Base-by-base conservation (phyloP, 2,797 vertebrate genomes). In the Fistularia commersonii region DNA sequence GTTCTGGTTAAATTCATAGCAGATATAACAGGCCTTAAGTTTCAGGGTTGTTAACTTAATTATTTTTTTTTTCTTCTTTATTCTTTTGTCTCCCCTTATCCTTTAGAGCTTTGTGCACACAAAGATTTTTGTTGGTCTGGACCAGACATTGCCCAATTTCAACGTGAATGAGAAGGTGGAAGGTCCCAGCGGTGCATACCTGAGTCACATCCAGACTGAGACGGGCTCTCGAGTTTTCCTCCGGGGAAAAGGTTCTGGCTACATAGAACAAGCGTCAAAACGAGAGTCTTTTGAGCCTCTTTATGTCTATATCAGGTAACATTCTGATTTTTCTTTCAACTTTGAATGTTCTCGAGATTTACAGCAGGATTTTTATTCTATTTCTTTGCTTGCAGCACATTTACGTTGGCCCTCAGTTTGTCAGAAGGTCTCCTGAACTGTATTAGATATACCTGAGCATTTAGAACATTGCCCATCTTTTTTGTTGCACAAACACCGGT, bases 91-190 rank as follows among this genome's bases (percentile, higher is more conserved):
- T 23, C 51, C 11, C 40, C 35, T 10, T 10, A 36, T 36, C 35
- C 35, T 10, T 56, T 78, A 92, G 91, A 91, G 87, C 84, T 92
- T 92, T 82, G 89, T 92, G 51, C 91, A 93, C 79, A 91, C 87
- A 74, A 93, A 93, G 82, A 87, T 93, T 55, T 93, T 93, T 82
- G 91, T 93, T 45, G 91, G 91, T 48, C 75, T 93, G 77, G 91
- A 92, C 61, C 88, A 91, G 57, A 68, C 86, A 0, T 46, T 87
- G 64, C 80, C 88, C 43, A 79, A 79, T 1, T 92, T 91, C 72
- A 91, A 85, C 7, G 89, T 91, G 45, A 93, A 92, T 11, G 91
- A 91, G 67, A 90, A 90, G 49, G 87, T 93, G 0, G 91, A 92
- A 41, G 91, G 91, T 41, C 91, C 89, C 0, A 76, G 69, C 11